phyloP scores from a whole-genome alignment of 2,113 vertebrate species.

The Chlamydotis undulata region DNA sequence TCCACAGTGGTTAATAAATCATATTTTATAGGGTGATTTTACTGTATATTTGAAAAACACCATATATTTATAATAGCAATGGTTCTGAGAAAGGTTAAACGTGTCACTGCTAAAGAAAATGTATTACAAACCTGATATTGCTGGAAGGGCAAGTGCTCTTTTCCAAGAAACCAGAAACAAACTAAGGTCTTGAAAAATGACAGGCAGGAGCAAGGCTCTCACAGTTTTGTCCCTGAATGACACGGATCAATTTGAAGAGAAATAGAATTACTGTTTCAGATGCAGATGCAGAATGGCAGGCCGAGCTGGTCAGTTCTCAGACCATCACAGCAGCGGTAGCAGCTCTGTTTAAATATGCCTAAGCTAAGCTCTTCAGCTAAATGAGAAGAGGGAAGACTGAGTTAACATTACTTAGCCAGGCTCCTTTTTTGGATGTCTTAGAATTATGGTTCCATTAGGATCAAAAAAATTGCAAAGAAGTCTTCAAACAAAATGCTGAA shows the following conservation, averaged over 20 bases:
- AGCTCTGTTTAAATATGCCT: background rate
- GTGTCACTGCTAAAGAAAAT: background rate
- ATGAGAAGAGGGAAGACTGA: background rate
- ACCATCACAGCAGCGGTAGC: background rate
- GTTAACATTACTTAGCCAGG: background rate
- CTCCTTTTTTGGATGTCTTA: background rate
- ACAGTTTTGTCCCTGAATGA: background rate
- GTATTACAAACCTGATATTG: background rate
- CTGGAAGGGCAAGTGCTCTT: background rate
- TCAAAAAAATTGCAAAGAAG: background rate
- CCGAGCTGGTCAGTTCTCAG: background rate
- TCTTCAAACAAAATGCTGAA: background rate
- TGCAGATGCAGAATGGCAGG: fast-evolving
- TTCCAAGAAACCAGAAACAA: background rate
- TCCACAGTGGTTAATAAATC: background rate
- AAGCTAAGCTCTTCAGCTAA: background rate
- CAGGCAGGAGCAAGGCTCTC: background rate
- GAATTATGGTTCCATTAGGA: background rate
- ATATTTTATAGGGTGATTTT: conserved; percentile 4
- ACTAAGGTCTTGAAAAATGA: background rate
- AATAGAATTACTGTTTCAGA: background rate
- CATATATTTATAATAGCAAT: background rate
- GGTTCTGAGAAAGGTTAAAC: conserved; percentile 6
- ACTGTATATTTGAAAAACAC: conserved; percentile 3
- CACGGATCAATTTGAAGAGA: background rate